Conservation (phyloP, 2,888 invertebrate species). For the Pristionchus maxplancki region DNA sequence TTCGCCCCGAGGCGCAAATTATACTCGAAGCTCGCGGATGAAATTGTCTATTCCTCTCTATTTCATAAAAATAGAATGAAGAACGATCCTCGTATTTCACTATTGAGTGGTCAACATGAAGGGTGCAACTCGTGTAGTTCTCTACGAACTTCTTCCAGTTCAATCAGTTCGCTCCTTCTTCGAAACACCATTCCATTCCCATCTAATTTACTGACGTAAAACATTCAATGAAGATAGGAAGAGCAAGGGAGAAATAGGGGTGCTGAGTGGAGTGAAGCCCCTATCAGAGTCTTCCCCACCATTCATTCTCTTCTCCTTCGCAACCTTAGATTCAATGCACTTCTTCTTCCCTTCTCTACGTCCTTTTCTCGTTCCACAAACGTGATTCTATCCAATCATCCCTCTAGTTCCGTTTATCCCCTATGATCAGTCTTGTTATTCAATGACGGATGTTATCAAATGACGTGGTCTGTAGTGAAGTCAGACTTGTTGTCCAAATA, state of each 20-base stretch:
- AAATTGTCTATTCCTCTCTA: conserved; percentile 30
- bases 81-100: not conserved
- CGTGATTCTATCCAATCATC: not conserved
- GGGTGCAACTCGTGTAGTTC: not conserved
- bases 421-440: not conserved
- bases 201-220: conserved; percentile 27
- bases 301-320: not conserved
- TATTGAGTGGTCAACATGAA: not conserved
- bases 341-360: not conserved
- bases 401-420: not conserved
- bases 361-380: not conserved
- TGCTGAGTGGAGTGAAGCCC: conserved; percentile 23
- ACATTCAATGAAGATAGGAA: not conserved
- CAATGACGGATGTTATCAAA: not conserved
- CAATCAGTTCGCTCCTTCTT: not conserved
- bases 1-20: conserved; percentile 16
- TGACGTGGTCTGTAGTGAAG: not conserved
- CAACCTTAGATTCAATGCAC: not conserved
- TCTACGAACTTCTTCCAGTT: not conserved
- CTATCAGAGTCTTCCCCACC: not conserved
- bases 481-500: not conserved
- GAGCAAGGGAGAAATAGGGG: not conserved
- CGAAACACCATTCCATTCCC: conserved; percentile 34
- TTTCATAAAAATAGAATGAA: conserved; percentile 11
- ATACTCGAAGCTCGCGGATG: not conserved